Evolutionary conservation across 2,797 vertebrate genomes (phyloP).

Genomic region (Squalus acanthias): DNA sequence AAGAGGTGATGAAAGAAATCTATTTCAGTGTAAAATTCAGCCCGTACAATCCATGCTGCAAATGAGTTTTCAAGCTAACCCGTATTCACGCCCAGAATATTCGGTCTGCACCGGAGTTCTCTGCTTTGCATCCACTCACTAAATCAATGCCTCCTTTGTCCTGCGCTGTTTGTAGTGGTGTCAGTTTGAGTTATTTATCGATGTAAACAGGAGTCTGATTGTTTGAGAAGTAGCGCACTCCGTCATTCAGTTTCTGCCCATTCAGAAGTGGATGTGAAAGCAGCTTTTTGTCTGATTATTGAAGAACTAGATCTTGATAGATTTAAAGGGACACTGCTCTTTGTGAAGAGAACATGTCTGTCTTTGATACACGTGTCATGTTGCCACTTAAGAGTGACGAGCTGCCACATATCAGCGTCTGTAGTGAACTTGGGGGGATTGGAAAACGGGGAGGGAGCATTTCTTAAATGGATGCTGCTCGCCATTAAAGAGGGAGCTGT

Average conservation of each 20-base stretch:
- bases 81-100: background rate
- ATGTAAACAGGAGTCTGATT: background rate
- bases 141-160: slow-evolving; percentile 3
- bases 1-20: background rate
- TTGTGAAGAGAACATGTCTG: background rate
- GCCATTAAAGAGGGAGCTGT: background rate
- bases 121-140: background rate
- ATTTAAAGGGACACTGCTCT: background rate
- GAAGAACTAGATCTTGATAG: background rate
- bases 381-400: too few relatives aligned
- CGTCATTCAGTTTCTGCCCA: background rate
- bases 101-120: background rate
- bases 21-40: background rate
- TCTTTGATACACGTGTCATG: too few relatives aligned
- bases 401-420: too few relatives aligned
- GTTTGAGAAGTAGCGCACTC: background rate
- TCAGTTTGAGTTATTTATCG: background rate
- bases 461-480: background rate
- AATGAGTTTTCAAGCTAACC: background rate
- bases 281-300: background rate
- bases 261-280: background rate
- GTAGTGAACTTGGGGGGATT: too few relatives aligned
- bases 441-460: background rate
- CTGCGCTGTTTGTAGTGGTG: background rate
- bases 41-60: background rate